Percentiles rank a stretch among this genome's conserved stretches.
These are phyloP conservation scores for Microcebus ravelobensis DNA, from an alignment of 2,113 vertebrate species.

Conservation along the genomic window DNA sequence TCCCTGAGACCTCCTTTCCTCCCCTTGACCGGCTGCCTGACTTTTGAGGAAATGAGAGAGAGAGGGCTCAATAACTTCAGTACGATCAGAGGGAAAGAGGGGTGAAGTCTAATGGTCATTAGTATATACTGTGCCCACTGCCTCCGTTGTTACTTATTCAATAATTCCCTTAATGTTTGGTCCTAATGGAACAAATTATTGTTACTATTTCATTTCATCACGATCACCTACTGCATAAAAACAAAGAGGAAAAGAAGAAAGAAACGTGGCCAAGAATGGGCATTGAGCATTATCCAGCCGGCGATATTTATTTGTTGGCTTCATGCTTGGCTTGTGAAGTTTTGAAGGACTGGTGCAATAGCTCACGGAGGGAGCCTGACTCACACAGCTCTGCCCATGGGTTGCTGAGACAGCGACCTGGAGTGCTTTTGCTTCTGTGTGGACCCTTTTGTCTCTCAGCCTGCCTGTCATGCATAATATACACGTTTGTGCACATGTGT, in stretches of 20 bases:
- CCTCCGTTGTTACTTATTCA: constrained; percentile 75
- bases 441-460: constrained; percentile 4
- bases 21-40: neutral
- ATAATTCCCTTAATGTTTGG: constrained; percentile 81
- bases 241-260: constrained; percentile 59
- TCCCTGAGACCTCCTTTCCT: neutral
- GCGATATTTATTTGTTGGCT: constrained; percentile 52
- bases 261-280: neutral
- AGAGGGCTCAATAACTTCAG: constrained; percentile 44
- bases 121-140: constrained; percentile 68
- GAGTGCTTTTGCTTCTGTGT: neutral
- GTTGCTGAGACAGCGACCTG: neutral
- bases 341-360: neutral
- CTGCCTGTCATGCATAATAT: neutral
- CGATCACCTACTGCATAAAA: constrained; percentile 79
- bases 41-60: constrained; percentile 6
- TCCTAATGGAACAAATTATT: constrained; percentile 83
- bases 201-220: constrained; percentile 83
- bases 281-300: constrained; percentile 64
- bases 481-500: neutral
- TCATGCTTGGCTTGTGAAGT: constrained; percentile 55
- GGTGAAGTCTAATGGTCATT: constrained; percentile 68
- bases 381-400: neutral
- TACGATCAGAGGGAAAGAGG: constrained; percentile 63
- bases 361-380: constrained; percentile 29